These are phyloP conservation scores for Chymomyza costata DNA, from an alignment of 1,140 invertebrate species.

Conservation along the genomic window DNA sequence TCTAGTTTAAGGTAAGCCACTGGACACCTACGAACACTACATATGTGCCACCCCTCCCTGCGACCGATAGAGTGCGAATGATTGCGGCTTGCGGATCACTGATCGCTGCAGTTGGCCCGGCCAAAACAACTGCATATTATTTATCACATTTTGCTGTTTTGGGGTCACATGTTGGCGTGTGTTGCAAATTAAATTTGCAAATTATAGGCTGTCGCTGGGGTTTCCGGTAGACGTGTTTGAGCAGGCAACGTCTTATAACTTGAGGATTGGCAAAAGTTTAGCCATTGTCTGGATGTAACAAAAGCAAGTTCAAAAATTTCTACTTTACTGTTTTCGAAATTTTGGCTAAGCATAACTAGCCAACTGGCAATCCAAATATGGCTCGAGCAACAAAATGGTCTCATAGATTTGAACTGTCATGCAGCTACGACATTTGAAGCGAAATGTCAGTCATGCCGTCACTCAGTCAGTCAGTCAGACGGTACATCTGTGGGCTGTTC, in stretches of 20 bases:
- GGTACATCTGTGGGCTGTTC: neutral
- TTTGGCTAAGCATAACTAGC: constrained; percentile 40
- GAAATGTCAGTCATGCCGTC: constrained; percentile 61
- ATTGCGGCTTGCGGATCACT: too few species aligned
- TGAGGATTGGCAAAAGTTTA: too few species aligned
- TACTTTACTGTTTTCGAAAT: too few species aligned
- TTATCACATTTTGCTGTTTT: constrained; percentile 66
- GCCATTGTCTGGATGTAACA: too few species aligned
- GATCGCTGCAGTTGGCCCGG: too few species aligned
- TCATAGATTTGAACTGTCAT: constrained; percentile 69
- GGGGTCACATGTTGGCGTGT: constrained; percentile 71
- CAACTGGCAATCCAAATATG: constrained; percentile 40
- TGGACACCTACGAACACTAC: constrained; percentile 49
- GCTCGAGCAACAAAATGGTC: constrained; percentile 56
- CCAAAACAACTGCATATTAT: constrained; percentile 61
- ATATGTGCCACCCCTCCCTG: too few species aligned
- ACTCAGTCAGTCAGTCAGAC: constrained; percentile 20
- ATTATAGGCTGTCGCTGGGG: constrained; percentile 69
- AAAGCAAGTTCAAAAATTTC: too few species aligned
- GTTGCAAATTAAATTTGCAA: constrained; percentile 72
- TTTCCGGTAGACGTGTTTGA: constrained; percentile 46
- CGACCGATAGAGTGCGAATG: too few species aligned
- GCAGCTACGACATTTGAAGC: constrained; percentile 44
- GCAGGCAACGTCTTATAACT: too few species aligned
- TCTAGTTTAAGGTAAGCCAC: constrained; percentile 71